Percentiles rank a stretch among this genome's conserved stretches.
These are phyloP conservation scores for Cheilosia variabilis DNA, from an alignment of 2,888 invertebrate species.

Conservation along the genomic window DNA sequence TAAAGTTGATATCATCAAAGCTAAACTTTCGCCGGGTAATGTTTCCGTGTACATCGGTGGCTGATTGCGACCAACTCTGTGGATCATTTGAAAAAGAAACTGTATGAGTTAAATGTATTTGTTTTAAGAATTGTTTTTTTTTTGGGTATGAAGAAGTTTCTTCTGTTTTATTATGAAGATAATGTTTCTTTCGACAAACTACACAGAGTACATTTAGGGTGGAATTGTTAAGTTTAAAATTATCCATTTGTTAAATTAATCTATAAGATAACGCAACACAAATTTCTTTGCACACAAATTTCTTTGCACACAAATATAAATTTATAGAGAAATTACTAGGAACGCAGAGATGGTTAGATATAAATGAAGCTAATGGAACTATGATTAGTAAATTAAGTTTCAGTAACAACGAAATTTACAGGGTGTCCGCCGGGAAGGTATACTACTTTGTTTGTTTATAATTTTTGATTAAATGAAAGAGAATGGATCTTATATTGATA, in stretches of 20 bases:
- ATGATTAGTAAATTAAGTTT: background rate
- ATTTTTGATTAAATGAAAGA: too few species aligned
- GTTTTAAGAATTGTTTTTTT: constrained; percentile 1
- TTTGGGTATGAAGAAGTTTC: constrained; percentile 30
- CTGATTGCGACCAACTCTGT: constrained; percentile 80
- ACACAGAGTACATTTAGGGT: constrained; percentile 12
- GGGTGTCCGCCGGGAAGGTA: too few species aligned
- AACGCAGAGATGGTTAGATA: constrained; percentile 28
- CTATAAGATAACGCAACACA: constrained; percentile 35
- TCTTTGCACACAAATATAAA: background rate
- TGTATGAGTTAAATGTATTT: constrained; percentile 8
- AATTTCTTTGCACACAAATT: constrained; percentile 1
- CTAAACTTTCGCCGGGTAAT: constrained; percentile 87
- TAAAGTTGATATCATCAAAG: constrained; percentile 90
- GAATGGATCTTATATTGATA: too few species aligned
- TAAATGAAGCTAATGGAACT: background rate
- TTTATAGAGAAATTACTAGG: background rate
- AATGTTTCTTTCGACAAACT: constrained; percentile 55
- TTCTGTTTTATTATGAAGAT: constrained; percentile 14
- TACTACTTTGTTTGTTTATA: too few species aligned
- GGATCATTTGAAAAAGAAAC: constrained; percentile 32
- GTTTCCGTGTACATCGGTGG: constrained; percentile 89
- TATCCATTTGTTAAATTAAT: background rate
- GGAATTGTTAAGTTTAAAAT: constrained; percentile 28
- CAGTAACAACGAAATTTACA: too few species aligned